A percentile compares a stretch with the other conserved stretches of the same genome.
Conservation (phyloP, 2,797 vertebrate genomes). For the Hybognathus amarus region DNA sequence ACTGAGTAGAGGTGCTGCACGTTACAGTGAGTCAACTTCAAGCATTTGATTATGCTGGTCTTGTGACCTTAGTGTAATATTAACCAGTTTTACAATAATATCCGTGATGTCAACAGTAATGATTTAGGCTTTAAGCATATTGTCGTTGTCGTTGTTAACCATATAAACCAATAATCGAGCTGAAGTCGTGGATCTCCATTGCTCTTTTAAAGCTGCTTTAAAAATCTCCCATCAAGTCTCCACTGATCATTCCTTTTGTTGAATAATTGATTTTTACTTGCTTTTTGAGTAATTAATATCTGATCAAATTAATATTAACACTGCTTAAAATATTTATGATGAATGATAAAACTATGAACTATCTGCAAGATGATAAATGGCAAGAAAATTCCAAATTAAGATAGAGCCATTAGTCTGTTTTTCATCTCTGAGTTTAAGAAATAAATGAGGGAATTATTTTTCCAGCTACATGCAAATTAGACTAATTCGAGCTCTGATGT, state of each 20-base stretch:
- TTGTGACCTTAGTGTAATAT: not conserved
- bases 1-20: constrained; percentile 58
- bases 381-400: constrained; percentile 63
- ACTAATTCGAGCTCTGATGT: constrained; percentile 4
- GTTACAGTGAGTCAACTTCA: constrained; percentile 11
- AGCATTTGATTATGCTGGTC: not conserved
- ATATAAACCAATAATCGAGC: not conserved
- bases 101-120: not conserved
- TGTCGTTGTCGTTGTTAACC: not conserved
- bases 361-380: constrained; percentile 73
- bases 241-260: constrained; percentile 73
- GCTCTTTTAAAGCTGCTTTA: constrained; percentile 7
- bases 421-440: constrained; percentile 38
- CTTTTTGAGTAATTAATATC: constrained; percentile 80
- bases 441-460: constrained; percentile 52
- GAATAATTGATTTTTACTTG: constrained; percentile 75
- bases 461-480: constrained; percentile 29
- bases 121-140: not conserved
- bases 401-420: constrained; percentile 52
- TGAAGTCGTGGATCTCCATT: not conserved
- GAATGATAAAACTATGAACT: constrained; percentile 69
- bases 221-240: constrained; percentile 57
- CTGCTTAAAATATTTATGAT: constrained; percentile 76
- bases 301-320: constrained; percentile 83
- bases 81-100: not conserved